Evolutionary conservation across 2,888 invertebrate genomes (phyloP), one percentile per base, ranked within the genome.

Genomic region (Plemyria rubiginata): DNA sequence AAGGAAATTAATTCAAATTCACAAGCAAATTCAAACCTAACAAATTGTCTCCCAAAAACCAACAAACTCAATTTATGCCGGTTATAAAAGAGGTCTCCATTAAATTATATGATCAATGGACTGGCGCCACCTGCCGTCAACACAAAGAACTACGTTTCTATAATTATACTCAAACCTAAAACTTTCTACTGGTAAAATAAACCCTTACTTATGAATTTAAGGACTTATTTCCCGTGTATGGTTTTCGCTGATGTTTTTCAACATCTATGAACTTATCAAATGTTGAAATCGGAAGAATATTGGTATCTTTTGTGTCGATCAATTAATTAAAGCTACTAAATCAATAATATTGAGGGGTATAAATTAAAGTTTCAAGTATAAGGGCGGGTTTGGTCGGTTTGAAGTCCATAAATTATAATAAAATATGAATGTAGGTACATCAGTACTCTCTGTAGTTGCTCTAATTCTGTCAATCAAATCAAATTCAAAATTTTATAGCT

Each of bases 51-150:
- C 60, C 58, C 70, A 76, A 65, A 70, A 66, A 61, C 51, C 62
- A 76, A 76, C 75, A 75, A 76, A 79, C 70, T 70, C 60, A 67
- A 82, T 84, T 84, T 82, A 86, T 79, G 68, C 71, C 68, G 70
- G 74, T 75, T 80, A 73, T 84, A 84, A 86, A 84, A 76, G 74
- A 75, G 70, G 4, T 32, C 64, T 68, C 77, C 81, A 81, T 86
- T 83, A 85, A 86, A 85, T 80, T 86, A 85, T 82, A 87, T 83
- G 81, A 83, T 79, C 82, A 80, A 78, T 81, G 74, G 78, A 73
- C 70, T 70, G 80, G 75, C 83, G 87, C 85, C 87, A 87, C 87
- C 87, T 87, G 87, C 66, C 70, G 66, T 54, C 54, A 51, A 54
- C 50, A 60, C 59, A 38, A 29, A 16, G 54, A 70, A 70, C 70